phyloP scores from a whole-genome alignment of 2,113 vertebrate genomes.

The Oceanodroma tethys region DNA sequence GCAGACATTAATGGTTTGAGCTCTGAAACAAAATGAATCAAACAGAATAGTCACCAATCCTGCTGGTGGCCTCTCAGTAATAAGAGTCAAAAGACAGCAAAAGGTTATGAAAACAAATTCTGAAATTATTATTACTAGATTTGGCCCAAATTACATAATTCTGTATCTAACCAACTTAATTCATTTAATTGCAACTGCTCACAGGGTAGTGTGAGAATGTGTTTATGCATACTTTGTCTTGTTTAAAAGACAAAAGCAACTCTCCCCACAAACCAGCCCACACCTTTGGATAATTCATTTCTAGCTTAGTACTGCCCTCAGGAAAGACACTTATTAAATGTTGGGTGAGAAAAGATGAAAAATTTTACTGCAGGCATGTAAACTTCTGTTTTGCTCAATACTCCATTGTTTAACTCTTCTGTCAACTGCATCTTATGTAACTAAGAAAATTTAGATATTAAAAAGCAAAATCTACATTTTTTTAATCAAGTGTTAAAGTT shows the following conservation, averaged over 20 bases:
- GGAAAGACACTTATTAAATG: background rate
- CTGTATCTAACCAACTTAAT: background rate
- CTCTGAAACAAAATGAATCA: background rate
- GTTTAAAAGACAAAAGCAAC: background rate
- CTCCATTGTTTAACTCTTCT: background rate
- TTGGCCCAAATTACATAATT: background rate
- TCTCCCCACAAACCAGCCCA: background rate
- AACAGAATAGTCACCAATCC: background rate
- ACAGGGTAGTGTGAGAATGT: background rate
- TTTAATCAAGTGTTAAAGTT: background rate
- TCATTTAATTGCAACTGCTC: background rate
- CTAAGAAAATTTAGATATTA: background rate
- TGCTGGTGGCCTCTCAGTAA: background rate
- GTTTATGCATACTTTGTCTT: background rate
- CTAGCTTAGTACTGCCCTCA: background rate
- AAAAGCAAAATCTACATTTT: background rate
- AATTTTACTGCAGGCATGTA: background rate
- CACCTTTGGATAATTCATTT: background rate
- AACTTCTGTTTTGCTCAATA: background rate
- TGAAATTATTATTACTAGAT: background rate
- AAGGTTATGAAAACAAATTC: background rate
- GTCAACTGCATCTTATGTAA: background rate
- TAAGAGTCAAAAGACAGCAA: background rate
- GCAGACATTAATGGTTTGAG: background rate
- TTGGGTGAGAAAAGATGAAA: background rate